phyloP scores from a whole-genome alignment of 2,888 invertebrate genomes.

The Drosophila hamatofila region DNA sequence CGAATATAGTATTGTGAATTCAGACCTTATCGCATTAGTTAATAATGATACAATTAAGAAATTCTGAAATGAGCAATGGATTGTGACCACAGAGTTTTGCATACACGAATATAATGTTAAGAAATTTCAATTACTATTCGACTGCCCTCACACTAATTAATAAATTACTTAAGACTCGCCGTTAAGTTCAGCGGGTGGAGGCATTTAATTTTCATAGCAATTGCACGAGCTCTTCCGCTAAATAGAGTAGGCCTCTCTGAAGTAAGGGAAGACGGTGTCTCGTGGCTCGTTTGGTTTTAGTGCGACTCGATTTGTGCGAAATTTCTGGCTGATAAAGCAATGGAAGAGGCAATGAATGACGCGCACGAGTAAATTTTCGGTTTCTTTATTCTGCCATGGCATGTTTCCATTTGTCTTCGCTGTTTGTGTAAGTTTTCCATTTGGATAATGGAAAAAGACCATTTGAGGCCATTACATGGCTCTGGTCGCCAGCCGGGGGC shows the following conservation, averaged over 20 bases:
- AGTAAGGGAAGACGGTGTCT: not conserved
- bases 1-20: not conserved
- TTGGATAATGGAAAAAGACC: slow-evolving; percentile 84
- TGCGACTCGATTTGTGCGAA: slow-evolving; percentile 68
- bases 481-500: slow-evolving; percentile 61
- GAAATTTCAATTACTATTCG: not conserved
- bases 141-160: slow-evolving; percentile 57
- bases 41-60: not conserved
- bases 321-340: slow-evolving; percentile 82
- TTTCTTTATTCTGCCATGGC: slow-evolving; percentile 63
- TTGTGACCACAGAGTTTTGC: too few relatives aligned
- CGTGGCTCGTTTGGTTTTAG: slow-evolving; percentile 63
- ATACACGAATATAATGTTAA: too few relatives aligned
- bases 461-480: slow-evolving; percentile 80
- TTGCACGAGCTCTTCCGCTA: slow-evolving; percentile 19
- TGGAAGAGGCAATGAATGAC: slow-evolving; percentile 74
- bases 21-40: not conserved
- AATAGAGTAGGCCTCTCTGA: not conserved
- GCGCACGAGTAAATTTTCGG: slow-evolving; percentile 78
- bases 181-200: slow-evolving; percentile 35
- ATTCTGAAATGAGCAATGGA: not conserved
- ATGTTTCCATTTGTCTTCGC: slow-evolving; percentile 62
- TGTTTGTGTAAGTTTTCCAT: slow-evolving; percentile 83
- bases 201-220: slow-evolving; percentile 35
- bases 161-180: slow-evolving; percentile 33